Conservation (phyloP, 1,140 invertebrate species). For the Periplaneta americana region DNA sequence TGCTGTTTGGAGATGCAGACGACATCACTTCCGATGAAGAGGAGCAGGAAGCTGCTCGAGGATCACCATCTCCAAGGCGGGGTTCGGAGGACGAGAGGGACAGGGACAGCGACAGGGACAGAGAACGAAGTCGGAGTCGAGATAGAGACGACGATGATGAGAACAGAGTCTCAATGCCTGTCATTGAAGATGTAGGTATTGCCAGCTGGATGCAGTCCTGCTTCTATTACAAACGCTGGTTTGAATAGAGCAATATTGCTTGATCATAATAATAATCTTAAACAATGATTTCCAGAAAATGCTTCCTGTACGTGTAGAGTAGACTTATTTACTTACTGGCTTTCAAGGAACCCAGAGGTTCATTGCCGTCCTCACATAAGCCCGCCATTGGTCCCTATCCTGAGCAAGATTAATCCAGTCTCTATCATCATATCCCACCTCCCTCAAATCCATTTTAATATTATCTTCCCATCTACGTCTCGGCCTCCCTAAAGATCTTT, state of each 20-base stretch:
- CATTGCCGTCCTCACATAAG: too few species aligned
- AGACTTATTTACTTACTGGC: too few species aligned
- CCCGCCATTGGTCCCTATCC: too few species aligned
- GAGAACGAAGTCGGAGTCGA: not conserved
- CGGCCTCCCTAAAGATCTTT: too few species aligned
- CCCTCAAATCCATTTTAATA: too few species aligned
- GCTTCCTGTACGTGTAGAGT: not conserved
- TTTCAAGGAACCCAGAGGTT: too few species aligned
- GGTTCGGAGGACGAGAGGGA: not conserved
- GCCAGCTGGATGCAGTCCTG: not conserved
- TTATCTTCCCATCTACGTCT: too few species aligned
- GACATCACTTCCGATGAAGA: slow-evolving; percentile 83
- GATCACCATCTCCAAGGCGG: not conserved
- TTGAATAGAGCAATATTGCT: not conserved
- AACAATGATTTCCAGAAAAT: not conserved
- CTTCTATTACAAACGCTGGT: not conserved
- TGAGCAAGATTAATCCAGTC: too few species aligned
- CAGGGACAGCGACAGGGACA: slow-evolving; percentile 1
- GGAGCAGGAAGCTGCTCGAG: slow-evolving; percentile 42
- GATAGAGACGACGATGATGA: slow-evolving; percentile 9
- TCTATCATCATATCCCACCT: too few species aligned
- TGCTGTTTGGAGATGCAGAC: slow-evolving; percentile 88
- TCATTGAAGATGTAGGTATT: slow-evolving; percentile 28
- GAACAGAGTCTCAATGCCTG: slow-evolving; percentile 13
- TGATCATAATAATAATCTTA: not conserved